Evolutionary conservation across 2,888 invertebrate species (phyloP), one percentile per base, ranked within the genome.

Genomic region (Oxytorus armatus): DNA sequence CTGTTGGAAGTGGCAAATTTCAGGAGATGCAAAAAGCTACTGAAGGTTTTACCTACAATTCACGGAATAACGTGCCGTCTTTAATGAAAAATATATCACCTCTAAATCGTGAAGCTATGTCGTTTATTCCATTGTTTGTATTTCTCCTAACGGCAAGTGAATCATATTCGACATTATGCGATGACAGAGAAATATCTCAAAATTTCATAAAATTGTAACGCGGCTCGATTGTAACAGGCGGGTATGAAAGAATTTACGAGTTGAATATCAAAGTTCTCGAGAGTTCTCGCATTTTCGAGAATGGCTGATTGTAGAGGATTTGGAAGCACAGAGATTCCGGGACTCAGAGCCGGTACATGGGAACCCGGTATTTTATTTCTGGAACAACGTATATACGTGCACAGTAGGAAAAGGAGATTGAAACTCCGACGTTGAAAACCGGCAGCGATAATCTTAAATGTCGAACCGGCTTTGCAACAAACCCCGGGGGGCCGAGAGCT

Each of bases 391-490:
- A 23, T 42, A n/a, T 21, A 4, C 18, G 25, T n/a, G 16, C 44
- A 29, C 33, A 33, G n/a, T 18, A 36, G 36, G 21, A 81, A n/a
- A 16, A 25, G 51, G 29, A 72, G 33, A 23, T 53, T 61, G 21
- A 21, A 42, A 44, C 33, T 33, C 36, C 16, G 36, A 49, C 61
- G 68, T 23, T 55, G 29, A 47, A 75, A 65, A 65, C 59, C 33
- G 21, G n/a, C 51, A 61, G 61, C 61, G 77, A 79, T 83, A 83
- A 80, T 79, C 78, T 74, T 82, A 75, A 83, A 77, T 73, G 83
- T 73, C 81, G 77, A 84, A 83, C 75, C 73, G 61, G 33, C 79
- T 82, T 75, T 82, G 81, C 83, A 81, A 82, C 77, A 73, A 85
- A 74, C 77, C 65, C 72, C n/a, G n/a, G n/a, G n/a, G n/a, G n/a